phyloP scores from a whole-genome alignment of 2,113 vertebrate species.

The Oryctolagus cuniculus region mOryCun1.1 NC_091447.1:54922501-54923000 shows the following conservation, averaged over 20 bases:
- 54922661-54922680: not conserved
- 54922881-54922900: too few relatives aligned
- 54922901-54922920: not conserved
- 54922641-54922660: not conserved
- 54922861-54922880: not conserved
- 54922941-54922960: not conserved
- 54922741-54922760: not conserved
- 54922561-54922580: not conserved
- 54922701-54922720: not conserved
- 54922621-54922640: not conserved
- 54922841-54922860: not conserved
- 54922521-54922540: not conserved
- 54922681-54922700: not conserved
- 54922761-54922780: not conserved
- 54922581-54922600: not conserved
- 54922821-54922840: not conserved
- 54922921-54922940: not conserved
- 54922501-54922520: not conserved
- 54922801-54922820: not conserved
- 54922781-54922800: not conserved
- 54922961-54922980: not conserved
- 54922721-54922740: not conserved
- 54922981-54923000: not conserved
- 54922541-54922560: not conserved
- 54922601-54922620: not conserved